These are phyloP conservation scores for Leuciscus idus DNA, from an alignment of 2,113 vertebrate species.

Conservation along the genomic window DNA sequence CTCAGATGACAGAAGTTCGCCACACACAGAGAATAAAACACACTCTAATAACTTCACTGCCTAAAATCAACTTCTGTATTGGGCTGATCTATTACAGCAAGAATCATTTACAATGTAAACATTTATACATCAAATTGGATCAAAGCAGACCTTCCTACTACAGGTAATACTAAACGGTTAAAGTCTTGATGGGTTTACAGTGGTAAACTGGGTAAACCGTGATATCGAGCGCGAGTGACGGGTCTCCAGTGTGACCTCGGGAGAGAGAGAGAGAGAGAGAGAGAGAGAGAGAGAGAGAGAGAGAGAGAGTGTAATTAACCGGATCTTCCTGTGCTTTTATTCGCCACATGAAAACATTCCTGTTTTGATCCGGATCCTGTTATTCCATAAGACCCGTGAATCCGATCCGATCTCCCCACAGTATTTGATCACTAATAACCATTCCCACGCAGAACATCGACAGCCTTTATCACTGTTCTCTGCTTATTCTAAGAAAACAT, in stretches of 20 bases:
- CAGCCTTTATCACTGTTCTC: not conserved
- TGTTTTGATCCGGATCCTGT: slow-evolving; percentile 73
- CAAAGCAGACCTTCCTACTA: not conserved
- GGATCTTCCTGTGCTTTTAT: slow-evolving; percentile 70
- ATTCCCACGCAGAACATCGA: not conserved
- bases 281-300: too few relatives aligned
- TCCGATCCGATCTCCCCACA: slow-evolving; percentile 71
- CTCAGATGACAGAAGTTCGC: not conserved
- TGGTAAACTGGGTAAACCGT: not conserved
- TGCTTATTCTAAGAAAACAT: not conserved
- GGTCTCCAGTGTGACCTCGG: not conserved
- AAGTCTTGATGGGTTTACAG: not conserved
- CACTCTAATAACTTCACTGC: slow-evolving; percentile 2
- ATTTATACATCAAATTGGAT: too few relatives aligned
- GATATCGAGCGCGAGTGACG: not conserved
- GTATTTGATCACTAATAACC: not conserved
- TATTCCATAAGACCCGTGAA: slow-evolving; percentile 77
- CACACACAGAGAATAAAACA: slow-evolving; percentile 2
- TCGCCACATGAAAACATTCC: slow-evolving; percentile 71
- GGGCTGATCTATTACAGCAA: too few relatives aligned
- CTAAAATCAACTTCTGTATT: too few relatives aligned
- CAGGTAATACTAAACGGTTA: not conserved
- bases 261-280: not conserved
- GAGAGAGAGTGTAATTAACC: slow-evolving; percentile 63
- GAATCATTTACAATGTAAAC: too few relatives aligned